Base-by-base conservation (phyloP, 37 sponge, comb jelly and placozoan genomes). In the Ephydatia muelleri region DNA sequence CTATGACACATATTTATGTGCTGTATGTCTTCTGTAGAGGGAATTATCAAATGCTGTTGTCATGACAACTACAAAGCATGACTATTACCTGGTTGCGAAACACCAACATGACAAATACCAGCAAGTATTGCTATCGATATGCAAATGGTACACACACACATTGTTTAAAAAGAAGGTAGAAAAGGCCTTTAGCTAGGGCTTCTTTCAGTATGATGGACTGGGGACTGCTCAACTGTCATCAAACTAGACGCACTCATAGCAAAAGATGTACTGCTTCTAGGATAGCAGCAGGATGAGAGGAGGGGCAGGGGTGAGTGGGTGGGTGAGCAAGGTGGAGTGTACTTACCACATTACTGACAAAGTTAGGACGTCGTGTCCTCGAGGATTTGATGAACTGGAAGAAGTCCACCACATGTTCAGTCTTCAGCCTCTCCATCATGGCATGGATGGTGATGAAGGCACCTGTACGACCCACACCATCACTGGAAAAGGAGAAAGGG, bases 391-490 rank as follows among this genome's bases (percentile, higher is more conserved):
- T 57, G 57, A 57, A 57, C 57, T 57, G 57, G 57, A 57, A 57
- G 57, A 57, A 57, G 57, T 57, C 57, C 57, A 57, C 57, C 57
- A 57, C 57, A 57, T 57, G 57, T 57, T 57, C 57, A 57, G 57
- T 57, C 57, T 14, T 57, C 1, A 57, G 57, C 16, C 57, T 57
- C 57, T 57, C 57, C 57, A 57, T 76, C 48, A 79, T 64, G 38
- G 84, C 43, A 48, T 72, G 38, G 64, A 84, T 39, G 65, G 49
- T 39, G 49, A 71, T 38, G 80, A 84, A 84, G 25, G 65, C 35
- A 30, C 84, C 84, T 79, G 84, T 76, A 43, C 84, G 80, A 80
- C 84, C 84, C 37, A 78, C 28, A 26, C 84, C 84, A 84, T 84
- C 64, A 73, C 84, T 81, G 70, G 9, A 23, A 32, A 22, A 19